These are phyloP conservation scores for Tetragonula carbonaria DNA, from an alignment of 2,888 invertebrate species.

Conservation along the genomic window DNA sequence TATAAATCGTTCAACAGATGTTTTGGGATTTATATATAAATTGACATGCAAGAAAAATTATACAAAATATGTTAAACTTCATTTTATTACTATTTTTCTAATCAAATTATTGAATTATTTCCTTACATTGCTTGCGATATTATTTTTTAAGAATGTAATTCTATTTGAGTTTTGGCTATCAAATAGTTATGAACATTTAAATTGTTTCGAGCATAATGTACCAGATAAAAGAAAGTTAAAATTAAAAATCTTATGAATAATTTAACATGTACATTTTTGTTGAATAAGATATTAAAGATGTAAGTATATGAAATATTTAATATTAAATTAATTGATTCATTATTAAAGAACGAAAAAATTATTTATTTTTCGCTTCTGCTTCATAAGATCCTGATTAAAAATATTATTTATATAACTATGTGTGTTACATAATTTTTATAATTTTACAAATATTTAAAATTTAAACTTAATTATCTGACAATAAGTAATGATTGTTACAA, in stretches of 20 bases:
- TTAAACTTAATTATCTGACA: slow-evolving; percentile 10
- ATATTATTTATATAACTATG: background rate
- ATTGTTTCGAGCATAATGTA: background rate
- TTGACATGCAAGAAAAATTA: slow-evolving; percentile 51
- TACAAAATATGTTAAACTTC: slow-evolving; percentile 43
- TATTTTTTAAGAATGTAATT: slow-evolving; percentile 1
- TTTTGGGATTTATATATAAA: slow-evolving; percentile 52
- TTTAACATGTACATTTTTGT: slow-evolving; percentile 6
- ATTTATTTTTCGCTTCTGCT: background rate
- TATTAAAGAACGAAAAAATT: background rate
- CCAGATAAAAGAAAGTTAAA: background rate
- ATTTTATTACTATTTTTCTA: slow-evolving; percentile 28
- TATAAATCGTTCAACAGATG: slow-evolving; percentile 38
- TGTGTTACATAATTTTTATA: background rate
- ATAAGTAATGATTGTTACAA: slow-evolving; percentile 12
- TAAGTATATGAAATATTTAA: slow-evolving; percentile 11
- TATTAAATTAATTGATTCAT: slow-evolving; percentile 9
- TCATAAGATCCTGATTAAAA: background rate
- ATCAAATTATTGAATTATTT: slow-evolving; percentile 18
- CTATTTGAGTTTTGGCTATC: background rate
- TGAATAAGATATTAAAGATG: background rate
- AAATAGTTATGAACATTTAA: slow-evolving; percentile 5
- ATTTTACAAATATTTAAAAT: background rate
- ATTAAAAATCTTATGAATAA: slow-evolving; percentile 1
- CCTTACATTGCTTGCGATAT: background rate